phyloP scores from a whole-genome alignment of 2,888 invertebrate species.

The Drosophila austrosaltans region DNA sequence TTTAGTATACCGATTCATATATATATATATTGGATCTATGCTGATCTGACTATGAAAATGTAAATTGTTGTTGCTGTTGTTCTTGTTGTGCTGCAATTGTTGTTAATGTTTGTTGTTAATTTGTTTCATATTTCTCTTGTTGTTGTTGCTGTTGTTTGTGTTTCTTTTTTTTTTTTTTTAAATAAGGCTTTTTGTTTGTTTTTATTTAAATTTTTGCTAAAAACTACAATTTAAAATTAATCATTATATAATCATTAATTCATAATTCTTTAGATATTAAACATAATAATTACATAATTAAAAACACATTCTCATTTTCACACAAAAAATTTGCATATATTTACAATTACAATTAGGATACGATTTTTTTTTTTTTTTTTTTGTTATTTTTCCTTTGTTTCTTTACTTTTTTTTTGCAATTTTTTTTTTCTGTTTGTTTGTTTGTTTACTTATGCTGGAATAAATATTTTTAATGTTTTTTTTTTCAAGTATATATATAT shows the following conservation, averaged over 20 bases:
- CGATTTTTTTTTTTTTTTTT: constrained; percentile 46
- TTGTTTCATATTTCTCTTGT: constrained; percentile 33
- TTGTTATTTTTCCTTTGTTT: constrained; percentile 34
- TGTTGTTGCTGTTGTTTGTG: constrained; percentile 20
- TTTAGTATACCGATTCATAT: not conserved
- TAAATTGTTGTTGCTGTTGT: constrained; percentile 44
- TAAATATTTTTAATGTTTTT: constrained; percentile 61
- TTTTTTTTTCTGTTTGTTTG: constrained; percentile 20
- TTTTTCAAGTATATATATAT: constrained; percentile 35
- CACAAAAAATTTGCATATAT: constrained; percentile 50
- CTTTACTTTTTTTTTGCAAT: constrained; percentile 38
- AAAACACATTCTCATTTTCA: constrained; percentile 59
- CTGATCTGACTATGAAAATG: constrained; percentile 45
- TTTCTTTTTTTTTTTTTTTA: constrained; percentile 54
- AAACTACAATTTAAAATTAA: constrained; percentile 76
- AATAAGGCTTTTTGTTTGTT: constrained; percentile 71
- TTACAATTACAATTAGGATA: constrained; percentile 53
- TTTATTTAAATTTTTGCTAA: constrained; percentile 78
- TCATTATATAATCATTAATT: constrained; percentile 64
- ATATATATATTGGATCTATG: constrained; percentile 9
- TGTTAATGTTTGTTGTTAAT: not conserved
- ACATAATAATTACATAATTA: constrained; percentile 67
- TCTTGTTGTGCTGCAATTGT: constrained; percentile 10
- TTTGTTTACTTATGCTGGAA: constrained; percentile 60
- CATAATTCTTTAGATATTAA: constrained; percentile 63